Conservation (phyloP, 53 echinoderm and acorn worm genomes). For the Echinometra lucunter region DNA sequence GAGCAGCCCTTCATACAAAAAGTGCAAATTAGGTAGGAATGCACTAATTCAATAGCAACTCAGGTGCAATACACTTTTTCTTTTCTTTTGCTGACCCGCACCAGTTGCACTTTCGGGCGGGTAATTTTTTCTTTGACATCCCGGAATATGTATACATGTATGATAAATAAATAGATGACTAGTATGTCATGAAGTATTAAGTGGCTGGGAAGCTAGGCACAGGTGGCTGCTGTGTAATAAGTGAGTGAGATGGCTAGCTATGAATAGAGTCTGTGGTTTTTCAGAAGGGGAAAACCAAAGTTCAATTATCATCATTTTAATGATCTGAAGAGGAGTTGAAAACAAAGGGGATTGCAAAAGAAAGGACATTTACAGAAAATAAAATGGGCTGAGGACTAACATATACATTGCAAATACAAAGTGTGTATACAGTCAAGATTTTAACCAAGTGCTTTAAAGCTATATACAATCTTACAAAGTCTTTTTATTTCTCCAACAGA, state of each 20-base stretch:
- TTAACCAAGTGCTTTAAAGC: neutral
- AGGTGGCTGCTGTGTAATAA: slow-evolving; percentile 8
- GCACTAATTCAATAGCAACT: slow-evolving; percentile 59
- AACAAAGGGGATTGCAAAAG: neutral
- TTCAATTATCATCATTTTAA: slow-evolving; percentile 16
- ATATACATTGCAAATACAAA: neutral
- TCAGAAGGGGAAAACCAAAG: neutral
- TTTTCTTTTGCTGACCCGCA: slow-evolving; percentile 30
- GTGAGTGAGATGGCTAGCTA: neutral
- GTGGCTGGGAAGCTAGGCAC: neutral
- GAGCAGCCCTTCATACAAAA: slow-evolving; percentile 33
- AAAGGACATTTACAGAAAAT: neutral
- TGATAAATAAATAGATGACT: slow-evolving; percentile 66
- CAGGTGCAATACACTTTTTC: slow-evolving; percentile 60
- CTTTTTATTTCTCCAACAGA: neutral
- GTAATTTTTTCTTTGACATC: slow-evolving; percentile 36
- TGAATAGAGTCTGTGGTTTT: neutral
- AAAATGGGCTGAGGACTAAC: neutral
- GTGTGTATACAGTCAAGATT: neutral
- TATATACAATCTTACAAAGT: neutral
- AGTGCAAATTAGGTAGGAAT: slow-evolving; percentile 64
- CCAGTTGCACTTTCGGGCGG: slow-evolving; percentile 58
- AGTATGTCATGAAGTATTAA: slow-evolving; percentile 66
- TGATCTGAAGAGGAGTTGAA: neutral
- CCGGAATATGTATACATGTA: slow-evolving; percentile 34